Conservation (phyloP, 2,113 vertebrate genomes). For the Nanorana parkeri region DNA sequence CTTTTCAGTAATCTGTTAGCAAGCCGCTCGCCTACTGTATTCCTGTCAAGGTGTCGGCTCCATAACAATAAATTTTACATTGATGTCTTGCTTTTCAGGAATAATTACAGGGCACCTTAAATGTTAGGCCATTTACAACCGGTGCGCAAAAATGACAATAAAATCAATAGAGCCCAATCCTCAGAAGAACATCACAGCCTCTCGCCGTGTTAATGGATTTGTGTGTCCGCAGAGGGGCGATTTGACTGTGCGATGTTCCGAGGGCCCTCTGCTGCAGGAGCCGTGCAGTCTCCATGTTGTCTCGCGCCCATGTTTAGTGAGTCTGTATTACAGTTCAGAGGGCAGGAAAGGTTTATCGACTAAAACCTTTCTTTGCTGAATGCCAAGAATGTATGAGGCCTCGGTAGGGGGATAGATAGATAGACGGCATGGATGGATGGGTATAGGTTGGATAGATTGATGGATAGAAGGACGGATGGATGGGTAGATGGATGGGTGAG, state of each 20-base stretch:
- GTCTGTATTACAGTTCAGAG: too few relatives aligned
- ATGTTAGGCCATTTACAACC: constrained; percentile 77
- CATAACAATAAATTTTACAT: constrained; percentile 75
- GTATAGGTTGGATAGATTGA: too few relatives aligned
- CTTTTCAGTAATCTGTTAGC: constrained; percentile 68
- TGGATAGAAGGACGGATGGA: too few relatives aligned
- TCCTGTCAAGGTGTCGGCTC: constrained; percentile 70
- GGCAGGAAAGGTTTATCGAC: too few relatives aligned
- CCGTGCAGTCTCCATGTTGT: too few relatives aligned
- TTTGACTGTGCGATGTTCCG: constrained; percentile 52
- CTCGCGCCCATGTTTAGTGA: too few relatives aligned
- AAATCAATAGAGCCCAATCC: constrained; percentile 76
- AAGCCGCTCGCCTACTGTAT: constrained; percentile 65
- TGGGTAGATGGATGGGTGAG: too few relatives aligned
- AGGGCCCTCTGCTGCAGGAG: too few relatives aligned
- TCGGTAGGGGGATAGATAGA: too few relatives aligned
- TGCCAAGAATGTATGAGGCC: too few relatives aligned
- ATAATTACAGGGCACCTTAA: constrained; percentile 77
- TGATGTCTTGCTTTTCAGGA: constrained; percentile 81
- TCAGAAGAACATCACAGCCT: constrained; percentile 71
- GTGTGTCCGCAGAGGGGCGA: constrained; percentile 58
- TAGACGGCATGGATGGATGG: too few relatives aligned
- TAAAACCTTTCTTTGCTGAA: too few relatives aligned
- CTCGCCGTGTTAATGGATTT: constrained; percentile 71
- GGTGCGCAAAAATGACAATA: constrained; percentile 77